Evolutionary conservation across 2,113 vertebrate species (phyloP).

Genomic region (Turdus rufiventris): DNA sequence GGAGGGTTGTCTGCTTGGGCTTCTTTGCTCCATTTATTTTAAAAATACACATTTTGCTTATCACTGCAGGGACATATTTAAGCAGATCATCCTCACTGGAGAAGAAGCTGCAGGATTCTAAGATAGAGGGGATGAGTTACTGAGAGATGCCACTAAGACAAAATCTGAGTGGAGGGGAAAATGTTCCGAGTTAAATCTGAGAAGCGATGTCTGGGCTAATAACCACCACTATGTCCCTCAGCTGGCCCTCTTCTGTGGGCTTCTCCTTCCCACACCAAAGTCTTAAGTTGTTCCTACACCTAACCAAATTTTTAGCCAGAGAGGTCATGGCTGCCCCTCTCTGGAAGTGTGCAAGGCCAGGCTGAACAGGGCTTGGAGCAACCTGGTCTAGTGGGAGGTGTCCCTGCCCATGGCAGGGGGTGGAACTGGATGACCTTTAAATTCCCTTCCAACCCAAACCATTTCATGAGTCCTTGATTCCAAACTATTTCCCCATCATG

Average conservation of each 20-base stretch:
- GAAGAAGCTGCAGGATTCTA: not conserved
- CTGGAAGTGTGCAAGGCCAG: not conserved
- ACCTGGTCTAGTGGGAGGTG: not conserved
- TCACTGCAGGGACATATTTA: not conserved
- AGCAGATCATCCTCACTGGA: not conserved
- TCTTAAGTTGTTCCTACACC: not conserved
- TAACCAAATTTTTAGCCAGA: not conserved
- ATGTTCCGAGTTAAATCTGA: not conserved
- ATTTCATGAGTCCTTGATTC: not conserved
- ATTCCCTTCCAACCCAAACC: not conserved
- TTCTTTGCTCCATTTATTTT: not conserved
- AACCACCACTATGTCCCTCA: accelerated
- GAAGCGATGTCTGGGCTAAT: not conserved
- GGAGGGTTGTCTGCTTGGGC: not conserved
- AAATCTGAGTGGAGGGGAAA: not conserved
- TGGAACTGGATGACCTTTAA: not conserved
- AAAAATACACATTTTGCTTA: not conserved
- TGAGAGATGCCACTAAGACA: not conserved
- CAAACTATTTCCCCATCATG: not conserved
- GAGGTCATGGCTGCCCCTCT: not conserved
- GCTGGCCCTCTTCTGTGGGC: not conserved
- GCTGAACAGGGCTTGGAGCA: not conserved
- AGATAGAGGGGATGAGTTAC: not conserved
- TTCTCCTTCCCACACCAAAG: not conserved
- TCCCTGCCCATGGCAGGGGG: not conserved